Base-by-base conservation (phyloP, 2,113 vertebrate genomes). In the Paramormyrops kingsleyae region DNA sequence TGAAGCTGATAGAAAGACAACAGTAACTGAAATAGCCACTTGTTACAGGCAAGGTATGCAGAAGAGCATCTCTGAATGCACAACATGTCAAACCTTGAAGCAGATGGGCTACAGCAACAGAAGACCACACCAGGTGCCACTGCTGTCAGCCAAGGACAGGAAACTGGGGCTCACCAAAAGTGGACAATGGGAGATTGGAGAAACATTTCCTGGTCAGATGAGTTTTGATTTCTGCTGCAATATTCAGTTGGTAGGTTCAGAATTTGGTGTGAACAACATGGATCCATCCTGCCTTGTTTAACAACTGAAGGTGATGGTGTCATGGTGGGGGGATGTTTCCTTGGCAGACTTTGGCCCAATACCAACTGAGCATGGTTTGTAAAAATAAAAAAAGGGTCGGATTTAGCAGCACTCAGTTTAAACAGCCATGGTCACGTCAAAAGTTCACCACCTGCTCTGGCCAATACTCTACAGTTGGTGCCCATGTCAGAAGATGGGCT, bases 391-490 rank as follows among this genome's bases (percentile, higher is more conserved):
- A 70, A 59, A 44, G 52, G 35, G 62, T 66, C 39, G 50, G 39
- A 90, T 88, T 49, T 91, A 90, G 85, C 46, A 52, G 9, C 50
- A 89, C 74, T 80, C 21, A 27, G 46, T 88, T 77, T 88, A 90
- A 90, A 90, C 85, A 88, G 12, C 27, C 53, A 46, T 85, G 88
- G 44, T 52, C 44, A 17, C 85, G 91, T 93, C 83, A 89, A 89
- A 87, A 92, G 91, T 87, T 90, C 89, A 91, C 70, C 86, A 90
- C 87, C 90, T 90, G 89, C 17, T 74, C 53, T 56, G 74, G 53
- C 80, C 88, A 62, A 4, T 35, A 44, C 50, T 83, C 89, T 85
- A 83, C 93, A 93, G 91, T 91, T 93, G 92, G 88, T 88, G 6
- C 56, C 2, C 44, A 42, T 83, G 44, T 88, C 90, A 91, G 47